A percentile compares a stretch with the other conserved stretches of the same genome.
phyloP scores from a whole-genome alignment of 2,888 invertebrate genomes.

The Synergus japonicus region DNA sequence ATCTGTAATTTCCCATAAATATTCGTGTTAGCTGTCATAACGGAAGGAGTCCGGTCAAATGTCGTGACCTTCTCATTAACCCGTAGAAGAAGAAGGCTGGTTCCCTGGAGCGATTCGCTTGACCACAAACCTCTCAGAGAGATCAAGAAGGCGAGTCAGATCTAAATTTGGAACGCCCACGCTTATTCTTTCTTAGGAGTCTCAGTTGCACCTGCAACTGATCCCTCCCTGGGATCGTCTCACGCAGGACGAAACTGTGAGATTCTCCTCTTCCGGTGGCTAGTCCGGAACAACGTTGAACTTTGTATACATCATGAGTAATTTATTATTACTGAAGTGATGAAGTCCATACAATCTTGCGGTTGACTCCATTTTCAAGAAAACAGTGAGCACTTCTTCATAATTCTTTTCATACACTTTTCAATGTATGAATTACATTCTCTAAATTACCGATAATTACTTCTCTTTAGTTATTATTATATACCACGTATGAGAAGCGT shows the following conservation, averaged over 20 bases:
- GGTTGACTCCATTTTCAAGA: not conserved
- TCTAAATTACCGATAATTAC: not conserved
- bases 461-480: not conserved
- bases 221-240: constrained; percentile 61
- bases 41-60: constrained; percentile 71
- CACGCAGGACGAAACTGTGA: constrained; percentile 39
- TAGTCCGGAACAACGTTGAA: constrained; percentile 45
- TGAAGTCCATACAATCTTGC: not conserved
- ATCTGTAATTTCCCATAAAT: constrained; percentile 71
- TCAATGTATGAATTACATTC: not conserved
- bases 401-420: constrained; percentile 5
- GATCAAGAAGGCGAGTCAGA: constrained; percentile 61
- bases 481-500: not conserved
- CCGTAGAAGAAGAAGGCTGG: constrained; percentile 55
- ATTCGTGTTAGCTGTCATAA: constrained; percentile 70
- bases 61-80: constrained; percentile 73
- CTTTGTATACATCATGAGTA: not conserved
- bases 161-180: constrained; percentile 73
- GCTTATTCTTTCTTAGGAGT: constrained; percentile 59
- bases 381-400: not conserved
- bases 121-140: constrained; percentile 70
- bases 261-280: constrained; percentile 41
- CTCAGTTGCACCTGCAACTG: constrained; percentile 70
- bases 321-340: not conserved
- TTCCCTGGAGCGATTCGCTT: constrained; percentile 61